Evolutionary conservation across 2,797 vertebrate species (phyloP).

Genomic region (Lithobates sylvaticus): DNA sequence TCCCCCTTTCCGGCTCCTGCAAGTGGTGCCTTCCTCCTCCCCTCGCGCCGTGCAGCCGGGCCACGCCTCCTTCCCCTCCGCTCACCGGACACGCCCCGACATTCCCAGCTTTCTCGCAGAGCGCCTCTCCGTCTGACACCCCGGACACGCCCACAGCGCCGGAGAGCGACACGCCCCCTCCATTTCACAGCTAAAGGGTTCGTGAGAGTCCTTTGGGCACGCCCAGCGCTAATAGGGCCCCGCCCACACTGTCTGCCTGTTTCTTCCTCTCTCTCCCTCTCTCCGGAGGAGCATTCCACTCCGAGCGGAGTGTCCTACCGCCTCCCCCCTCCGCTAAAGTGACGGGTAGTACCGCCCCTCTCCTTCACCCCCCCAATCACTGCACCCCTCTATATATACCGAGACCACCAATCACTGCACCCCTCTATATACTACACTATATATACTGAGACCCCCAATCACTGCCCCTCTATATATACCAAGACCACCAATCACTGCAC

Average conservation of each 20-base stretch:
- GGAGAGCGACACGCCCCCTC: conserved; percentile 31
- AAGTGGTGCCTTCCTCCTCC: conserved; percentile 53
- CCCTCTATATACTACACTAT: too few species aligned
- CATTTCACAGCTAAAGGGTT: conserved; percentile 13
- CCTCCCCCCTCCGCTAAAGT: conserved; percentile 19
- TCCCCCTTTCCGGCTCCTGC: conserved; percentile 52
- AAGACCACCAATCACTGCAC: too few species aligned
- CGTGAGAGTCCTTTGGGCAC: background rate
- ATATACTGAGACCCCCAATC: too few species aligned
- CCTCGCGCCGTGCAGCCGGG: background rate
- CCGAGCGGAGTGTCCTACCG: conserved; percentile 56
- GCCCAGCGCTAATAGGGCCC: conserved; percentile 6
- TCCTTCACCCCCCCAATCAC: conserved; percentile 28
- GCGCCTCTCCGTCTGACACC: background rate
- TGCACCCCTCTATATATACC: too few species aligned
- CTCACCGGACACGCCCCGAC: conserved; percentile 31
- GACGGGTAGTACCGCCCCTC: conserved; percentile 60
- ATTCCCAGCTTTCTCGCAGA: background rate
- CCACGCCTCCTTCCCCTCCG: conserved; percentile 7
- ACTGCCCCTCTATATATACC: too few species aligned
- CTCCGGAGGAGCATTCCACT: conserved; percentile 55
- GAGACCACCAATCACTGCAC: too few species aligned
- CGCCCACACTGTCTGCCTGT: conserved; percentile 10
- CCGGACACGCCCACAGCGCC: background rate
- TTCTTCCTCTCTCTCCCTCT: conserved; percentile 42